Evolutionary conservation across 2,797 vertebrate species (phyloP).

Genomic region (Tokudaia tokunoshimensis): DNA sequence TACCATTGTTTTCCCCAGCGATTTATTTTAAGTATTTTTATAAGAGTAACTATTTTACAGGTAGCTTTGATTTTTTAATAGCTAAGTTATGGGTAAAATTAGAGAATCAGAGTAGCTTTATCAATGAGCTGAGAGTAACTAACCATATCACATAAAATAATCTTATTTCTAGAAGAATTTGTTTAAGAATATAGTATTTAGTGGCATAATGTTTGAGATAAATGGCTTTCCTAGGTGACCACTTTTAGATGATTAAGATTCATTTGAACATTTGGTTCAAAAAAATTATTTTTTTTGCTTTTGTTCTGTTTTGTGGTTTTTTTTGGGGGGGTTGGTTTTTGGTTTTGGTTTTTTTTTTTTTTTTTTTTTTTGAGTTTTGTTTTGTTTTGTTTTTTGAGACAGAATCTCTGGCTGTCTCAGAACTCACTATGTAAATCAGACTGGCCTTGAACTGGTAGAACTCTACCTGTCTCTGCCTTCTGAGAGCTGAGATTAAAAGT

Average conservation of each 20-base stretch:
- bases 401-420: background rate
- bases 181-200: slow-evolving; percentile 30
- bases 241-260: slow-evolving; percentile 9
- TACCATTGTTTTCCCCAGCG: background rate
- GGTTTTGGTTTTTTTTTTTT: no score
- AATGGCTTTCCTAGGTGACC: slow-evolving; percentile 15
- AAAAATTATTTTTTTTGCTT: background rate
- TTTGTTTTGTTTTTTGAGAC: background rate
- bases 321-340: no score
- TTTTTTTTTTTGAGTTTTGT: no score
- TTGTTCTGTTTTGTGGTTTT: no score
- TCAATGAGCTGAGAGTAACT: slow-evolving; percentile 42
- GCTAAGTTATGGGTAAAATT: slow-evolving; percentile 53
- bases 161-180: slow-evolving; percentile 57
- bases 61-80: slow-evolving; percentile 34
- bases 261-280: slow-evolving; percentile 30
- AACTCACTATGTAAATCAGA: background rate
- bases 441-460: background rate
- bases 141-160: slow-evolving; percentile 17
- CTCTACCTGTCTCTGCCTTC: background rate
- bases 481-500: background rate
- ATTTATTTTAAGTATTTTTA: slow-evolving; percentile 34
- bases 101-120: background rate
- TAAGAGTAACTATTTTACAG: slow-evolving; percentile 36
- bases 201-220: background rate